Evolutionary conservation across 2,888 invertebrate species (phyloP).

Genomic region (Drosophila paucipuncta): DNA sequence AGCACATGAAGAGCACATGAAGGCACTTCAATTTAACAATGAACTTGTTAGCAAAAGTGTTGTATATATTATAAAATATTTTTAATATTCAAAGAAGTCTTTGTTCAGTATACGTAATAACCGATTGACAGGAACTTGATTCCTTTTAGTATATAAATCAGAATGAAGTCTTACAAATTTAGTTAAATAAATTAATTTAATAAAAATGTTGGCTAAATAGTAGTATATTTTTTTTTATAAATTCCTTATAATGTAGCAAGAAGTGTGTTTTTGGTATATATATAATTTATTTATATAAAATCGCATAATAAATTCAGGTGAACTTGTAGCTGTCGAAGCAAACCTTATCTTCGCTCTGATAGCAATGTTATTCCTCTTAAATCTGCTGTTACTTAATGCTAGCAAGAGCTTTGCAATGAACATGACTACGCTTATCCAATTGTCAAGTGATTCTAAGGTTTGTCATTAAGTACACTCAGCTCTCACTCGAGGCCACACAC

Average conservation of each 20-base stretch:
- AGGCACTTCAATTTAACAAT: neutral
- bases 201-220: neutral
- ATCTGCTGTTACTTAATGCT: neutral
- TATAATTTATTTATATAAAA: neutral
- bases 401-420: conserved; percentile 2
- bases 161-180: neutral
- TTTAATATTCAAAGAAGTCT: neutral
- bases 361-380: neutral
- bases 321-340: neutral
- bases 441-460: conserved; percentile 25
- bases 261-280: neutral
- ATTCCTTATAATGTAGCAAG: neutral
- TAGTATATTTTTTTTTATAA: neutral
- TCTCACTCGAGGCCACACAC: conserved; percentile 36
- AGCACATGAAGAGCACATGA: neutral
- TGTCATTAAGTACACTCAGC: conserved; percentile 19
- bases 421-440: conserved; percentile 8
- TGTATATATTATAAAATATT: neutral
- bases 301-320: neutral
- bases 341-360: neutral
- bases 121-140: neutral
- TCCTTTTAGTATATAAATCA: neutral
- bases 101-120: neutral
- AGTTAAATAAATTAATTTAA: neutral
- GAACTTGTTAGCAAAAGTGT: neutral